phyloP scores from a whole-genome alignment of 2,113 vertebrate species.

The Rostratula benghalensis region DNA sequence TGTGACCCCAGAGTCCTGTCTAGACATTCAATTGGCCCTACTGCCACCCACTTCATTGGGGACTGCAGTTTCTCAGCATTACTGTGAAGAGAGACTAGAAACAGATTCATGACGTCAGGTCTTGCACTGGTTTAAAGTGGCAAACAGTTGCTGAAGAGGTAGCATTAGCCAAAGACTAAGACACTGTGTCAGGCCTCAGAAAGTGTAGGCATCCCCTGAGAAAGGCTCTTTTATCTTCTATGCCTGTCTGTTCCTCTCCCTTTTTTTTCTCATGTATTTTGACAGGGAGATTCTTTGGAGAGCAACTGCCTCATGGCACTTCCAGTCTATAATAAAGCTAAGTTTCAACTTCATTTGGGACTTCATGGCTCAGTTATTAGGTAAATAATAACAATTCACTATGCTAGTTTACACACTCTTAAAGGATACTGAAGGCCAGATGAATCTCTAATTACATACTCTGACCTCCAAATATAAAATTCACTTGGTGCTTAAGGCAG shows the following conservation, averaged over 20 bases:
- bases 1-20: neutral
- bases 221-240: neutral
- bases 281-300: neutral
- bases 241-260: neutral
- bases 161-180: neutral
- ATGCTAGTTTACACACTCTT: neutral
- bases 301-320: neutral
- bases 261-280: neutral
- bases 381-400: constrained; percentile 28
- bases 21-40: neutral
- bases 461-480: neutral
- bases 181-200: neutral
- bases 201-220: neutral
- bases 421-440: neutral
- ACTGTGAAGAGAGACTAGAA: neutral
- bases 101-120: neutral
- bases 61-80: neutral
- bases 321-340: neutral
- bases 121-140: neutral
- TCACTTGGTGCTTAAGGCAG: neutral
- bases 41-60: neutral
- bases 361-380: neutral
- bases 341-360: neutral
- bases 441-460: neutral
- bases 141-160: neutral